These are phyloP conservation scores for Phaenicophaeus curvirostris DNA, from an alignment of 2,797 vertebrate species.

Conservation along the genomic window DNA sequence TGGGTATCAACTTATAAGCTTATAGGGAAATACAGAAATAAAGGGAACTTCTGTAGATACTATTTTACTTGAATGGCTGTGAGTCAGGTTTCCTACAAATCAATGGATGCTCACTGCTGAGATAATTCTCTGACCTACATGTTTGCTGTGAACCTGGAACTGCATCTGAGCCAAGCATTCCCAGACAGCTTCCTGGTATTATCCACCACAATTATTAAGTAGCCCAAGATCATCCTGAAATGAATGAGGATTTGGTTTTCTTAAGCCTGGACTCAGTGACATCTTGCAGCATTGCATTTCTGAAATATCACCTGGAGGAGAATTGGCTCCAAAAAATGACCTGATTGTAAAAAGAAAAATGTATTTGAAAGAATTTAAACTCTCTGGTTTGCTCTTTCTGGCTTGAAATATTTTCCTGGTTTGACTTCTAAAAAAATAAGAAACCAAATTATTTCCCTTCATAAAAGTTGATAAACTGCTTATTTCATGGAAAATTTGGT, in stretches of 20 bases:
- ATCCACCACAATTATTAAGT: not conserved
- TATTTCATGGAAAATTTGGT: not conserved
- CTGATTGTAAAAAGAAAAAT: not conserved
- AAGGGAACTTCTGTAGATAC: not conserved
- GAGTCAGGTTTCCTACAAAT: constrained; percentile 36
- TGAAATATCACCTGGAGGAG: not conserved
- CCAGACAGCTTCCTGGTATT: not conserved
- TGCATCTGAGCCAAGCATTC: not conserved
- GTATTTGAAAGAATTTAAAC: not conserved
- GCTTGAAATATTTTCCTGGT: not conserved
- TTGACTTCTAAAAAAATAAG: not conserved
- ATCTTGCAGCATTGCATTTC: not conserved
- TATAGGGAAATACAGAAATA: not conserved
- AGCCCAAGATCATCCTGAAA: not conserved
- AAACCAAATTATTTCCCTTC: not conserved
- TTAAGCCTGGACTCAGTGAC: not conserved
- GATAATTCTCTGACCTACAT: constrained; percentile 3
- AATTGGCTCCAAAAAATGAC: not conserved
- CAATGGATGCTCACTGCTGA: constrained; percentile 39
- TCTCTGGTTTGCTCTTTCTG: not conserved
- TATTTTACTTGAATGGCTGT: not conserved
- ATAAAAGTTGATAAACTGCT: not conserved
- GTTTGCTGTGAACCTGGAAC: not conserved
- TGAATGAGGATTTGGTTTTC: not conserved
- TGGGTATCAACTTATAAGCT: constrained; percentile 3